These are phyloP conservation scores for Actinopyga echinites DNA, from an alignment of 53 echinoderm and acorn worm species.

Conservation along the genomic window DNA sequence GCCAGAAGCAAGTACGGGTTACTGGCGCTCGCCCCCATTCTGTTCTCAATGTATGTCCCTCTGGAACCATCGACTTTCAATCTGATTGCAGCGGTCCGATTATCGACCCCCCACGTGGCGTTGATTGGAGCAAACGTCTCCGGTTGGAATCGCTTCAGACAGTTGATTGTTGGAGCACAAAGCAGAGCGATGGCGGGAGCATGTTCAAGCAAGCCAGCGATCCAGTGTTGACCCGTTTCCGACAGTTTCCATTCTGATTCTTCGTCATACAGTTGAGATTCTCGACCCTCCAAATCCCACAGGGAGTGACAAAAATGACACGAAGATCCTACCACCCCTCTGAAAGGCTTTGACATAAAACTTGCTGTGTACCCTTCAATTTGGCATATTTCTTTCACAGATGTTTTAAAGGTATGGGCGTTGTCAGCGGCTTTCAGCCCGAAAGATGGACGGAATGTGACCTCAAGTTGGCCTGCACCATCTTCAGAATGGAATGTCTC, in stretches of 20 bases:
- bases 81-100: conserved; percentile 55
- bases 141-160: conserved; percentile 54
- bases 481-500: conserved; percentile 60
- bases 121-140: conserved; percentile 66
- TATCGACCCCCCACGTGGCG: conserved; percentile 65
- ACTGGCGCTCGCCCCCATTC: conserved; percentile 63
- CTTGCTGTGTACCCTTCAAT: conserved; percentile 61
- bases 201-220: conserved; percentile 62
- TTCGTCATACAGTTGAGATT: conserved; percentile 50
- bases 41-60: conserved; percentile 60
- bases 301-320: conserved; percentile 72
- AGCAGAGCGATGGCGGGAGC: conserved; percentile 57
- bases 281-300: conserved; percentile 53
- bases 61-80: conserved; percentile 53
- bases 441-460: conserved; percentile 58
- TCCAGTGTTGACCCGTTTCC: conserved; percentile 57
- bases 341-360: conserved; percentile 67
- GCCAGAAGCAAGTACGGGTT: conserved; percentile 81
- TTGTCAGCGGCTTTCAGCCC: conserved; percentile 61
- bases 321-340: conserved; percentile 47
- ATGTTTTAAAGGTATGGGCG: conserved; percentile 62
- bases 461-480: conserved; percentile 59
- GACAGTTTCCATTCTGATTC: conserved; percentile 34
- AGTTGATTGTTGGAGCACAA: conserved; percentile 64
- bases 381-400: conserved; percentile 65